Conservation (phyloP, 2,113 vertebrate species). For the Condylura cristata region DNA sequence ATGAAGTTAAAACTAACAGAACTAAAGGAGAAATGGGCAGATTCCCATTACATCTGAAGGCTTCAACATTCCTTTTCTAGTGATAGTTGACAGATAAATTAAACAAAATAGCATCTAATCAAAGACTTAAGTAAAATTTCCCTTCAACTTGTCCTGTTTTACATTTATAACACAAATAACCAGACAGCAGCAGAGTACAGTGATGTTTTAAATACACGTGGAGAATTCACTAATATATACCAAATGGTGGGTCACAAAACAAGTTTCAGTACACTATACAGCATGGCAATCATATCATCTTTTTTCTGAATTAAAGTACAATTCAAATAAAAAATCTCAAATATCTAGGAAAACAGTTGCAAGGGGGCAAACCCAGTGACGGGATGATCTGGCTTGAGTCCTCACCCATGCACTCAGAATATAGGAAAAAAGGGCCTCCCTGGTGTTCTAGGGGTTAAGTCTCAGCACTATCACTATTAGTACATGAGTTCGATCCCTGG, state of each 20-base stretch:
- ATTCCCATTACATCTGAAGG: not conserved
- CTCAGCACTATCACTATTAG: too few species aligned
- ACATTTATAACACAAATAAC: not conserved
- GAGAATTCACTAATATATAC: not conserved
- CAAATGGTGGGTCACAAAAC: not conserved
- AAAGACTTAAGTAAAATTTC: not conserved
- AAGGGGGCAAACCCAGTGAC: not conserved
- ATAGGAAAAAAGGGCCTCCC: too few species aligned
- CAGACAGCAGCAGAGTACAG: not conserved
- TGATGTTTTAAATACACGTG: not conserved
- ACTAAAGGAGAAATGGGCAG: not conserved
- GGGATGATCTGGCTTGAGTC: too few species aligned
- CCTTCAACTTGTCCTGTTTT: not conserved
- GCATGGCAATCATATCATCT: not conserved
- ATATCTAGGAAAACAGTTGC: not conserved
- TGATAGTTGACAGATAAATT: not conserved
- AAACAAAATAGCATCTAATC: not conserved
- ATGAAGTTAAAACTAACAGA: slow-evolving; percentile 1
- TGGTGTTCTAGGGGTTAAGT: too few species aligned
- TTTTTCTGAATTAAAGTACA: not conserved
- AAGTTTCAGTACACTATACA: not conserved
- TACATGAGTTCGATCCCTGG: too few species aligned
- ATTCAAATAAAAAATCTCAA: not conserved
- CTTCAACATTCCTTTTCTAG: not conserved
- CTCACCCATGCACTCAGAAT: too few species aligned